Conservation (phyloP, 1,140 invertebrate genomes). For the Metaphire vulgaris region DNA sequence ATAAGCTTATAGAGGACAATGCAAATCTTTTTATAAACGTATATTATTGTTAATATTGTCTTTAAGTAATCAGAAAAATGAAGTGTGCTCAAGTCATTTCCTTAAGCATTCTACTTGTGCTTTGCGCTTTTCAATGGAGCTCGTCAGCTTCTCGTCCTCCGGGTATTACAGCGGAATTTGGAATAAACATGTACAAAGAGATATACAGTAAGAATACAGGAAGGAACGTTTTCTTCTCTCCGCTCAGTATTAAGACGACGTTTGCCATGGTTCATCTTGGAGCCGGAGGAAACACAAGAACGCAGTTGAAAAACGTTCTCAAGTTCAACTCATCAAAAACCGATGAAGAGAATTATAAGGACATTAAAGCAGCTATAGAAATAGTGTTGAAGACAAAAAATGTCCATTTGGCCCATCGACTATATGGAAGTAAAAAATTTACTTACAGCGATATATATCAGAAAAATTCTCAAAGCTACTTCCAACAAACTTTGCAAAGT, state of each 20-base stretch:
- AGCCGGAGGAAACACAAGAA: constrained; percentile 63
- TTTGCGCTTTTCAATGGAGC: no score
- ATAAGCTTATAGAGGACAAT: no score
- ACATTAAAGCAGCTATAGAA: neutral
- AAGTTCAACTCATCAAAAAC: neutral
- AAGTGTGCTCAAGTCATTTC: no score
- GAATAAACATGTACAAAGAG: constrained; percentile 51
- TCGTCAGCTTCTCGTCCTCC: no score
- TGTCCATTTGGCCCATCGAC: neutral
- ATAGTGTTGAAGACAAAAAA: neutral
- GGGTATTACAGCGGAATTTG: constrained; percentile 35
- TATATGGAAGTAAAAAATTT: neutral
- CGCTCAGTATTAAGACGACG: constrained; percentile 74
- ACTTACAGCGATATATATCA: neutral
- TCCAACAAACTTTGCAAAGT: neutral
- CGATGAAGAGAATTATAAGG: neutral
- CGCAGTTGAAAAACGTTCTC: constrained; percentile 30
- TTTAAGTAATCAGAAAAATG: no score
- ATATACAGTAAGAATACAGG: constrained; percentile 36
- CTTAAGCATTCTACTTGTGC: no score
- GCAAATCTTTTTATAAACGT: no score
- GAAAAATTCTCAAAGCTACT: neutral
- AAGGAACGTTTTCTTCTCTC: constrained; percentile 76
- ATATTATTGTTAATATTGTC: no score
- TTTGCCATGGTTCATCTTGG: constrained; percentile 72